Conservation (phyloP, 2,113 vertebrate genomes). For the Motacilla alba region DNA sequence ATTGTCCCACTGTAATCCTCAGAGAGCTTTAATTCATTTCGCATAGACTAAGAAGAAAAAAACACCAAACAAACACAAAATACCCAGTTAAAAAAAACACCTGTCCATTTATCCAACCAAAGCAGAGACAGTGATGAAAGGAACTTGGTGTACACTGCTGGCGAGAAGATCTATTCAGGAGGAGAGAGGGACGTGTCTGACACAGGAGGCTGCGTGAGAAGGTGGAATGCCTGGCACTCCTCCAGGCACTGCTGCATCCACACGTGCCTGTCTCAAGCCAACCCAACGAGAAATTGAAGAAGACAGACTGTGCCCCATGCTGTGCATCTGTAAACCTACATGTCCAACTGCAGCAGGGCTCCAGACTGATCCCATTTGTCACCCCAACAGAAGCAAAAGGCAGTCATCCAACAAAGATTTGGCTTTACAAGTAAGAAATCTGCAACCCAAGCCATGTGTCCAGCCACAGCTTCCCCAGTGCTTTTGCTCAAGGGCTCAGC, state of each 20-base stretch:
- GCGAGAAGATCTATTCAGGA: not conserved
- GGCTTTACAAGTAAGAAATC: not conserved
- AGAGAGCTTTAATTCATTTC: not conserved
- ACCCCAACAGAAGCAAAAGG: not conserved
- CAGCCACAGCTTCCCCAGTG: too few relatives aligned
- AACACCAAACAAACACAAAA: not conserved
- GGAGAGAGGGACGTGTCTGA: not conserved
- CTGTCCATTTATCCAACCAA: not conserved
- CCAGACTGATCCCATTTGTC: not conserved
- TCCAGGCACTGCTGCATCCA: not conserved
- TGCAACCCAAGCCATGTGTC: not conserved
- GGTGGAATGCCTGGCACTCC: not conserved
- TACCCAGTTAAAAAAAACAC: accelerated
- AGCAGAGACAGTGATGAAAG: not conserved
- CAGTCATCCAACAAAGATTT: not conserved
- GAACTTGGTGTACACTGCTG: not conserved
- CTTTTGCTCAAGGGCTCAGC: not conserved
- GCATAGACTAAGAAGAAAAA: not conserved
- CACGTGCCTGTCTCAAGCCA: not conserved
- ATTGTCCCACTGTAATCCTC: too few relatives aligned
- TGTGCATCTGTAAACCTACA: not conserved
- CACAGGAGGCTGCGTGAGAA: accelerated
- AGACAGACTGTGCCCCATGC: not conserved
- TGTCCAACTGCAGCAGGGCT: not conserved
- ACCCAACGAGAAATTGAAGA: accelerated